These are phyloP conservation scores for Phaethon lepturus DNA, from an alignment of 2,113 vertebrate species.

Conservation along the genomic window DNA sequence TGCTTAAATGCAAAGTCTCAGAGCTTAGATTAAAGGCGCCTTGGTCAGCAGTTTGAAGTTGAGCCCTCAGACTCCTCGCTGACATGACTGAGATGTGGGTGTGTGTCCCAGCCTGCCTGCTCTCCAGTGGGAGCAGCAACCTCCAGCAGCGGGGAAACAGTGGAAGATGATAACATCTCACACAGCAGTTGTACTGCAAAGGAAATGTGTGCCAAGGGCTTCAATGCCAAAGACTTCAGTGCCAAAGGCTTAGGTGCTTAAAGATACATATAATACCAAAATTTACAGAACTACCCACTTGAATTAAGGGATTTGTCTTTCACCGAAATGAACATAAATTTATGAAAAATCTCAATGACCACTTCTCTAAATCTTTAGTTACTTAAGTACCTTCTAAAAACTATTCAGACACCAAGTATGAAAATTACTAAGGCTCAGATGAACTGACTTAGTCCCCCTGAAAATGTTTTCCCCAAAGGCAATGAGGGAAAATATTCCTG, in stretches of 20 bases:
- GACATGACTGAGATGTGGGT: neutral
- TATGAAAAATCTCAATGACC: neutral
- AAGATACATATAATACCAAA: neutral
- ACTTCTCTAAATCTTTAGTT: neutral
- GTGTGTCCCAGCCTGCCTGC: slow-evolving; percentile 20
- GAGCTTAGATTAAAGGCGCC: neutral
- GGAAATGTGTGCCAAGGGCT: neutral
- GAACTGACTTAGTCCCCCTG: neutral
- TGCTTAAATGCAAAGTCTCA: neutral
- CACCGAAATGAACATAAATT: neutral
- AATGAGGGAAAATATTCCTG: neutral
- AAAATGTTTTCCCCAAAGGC: neutral
- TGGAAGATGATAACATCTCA: slow-evolving; percentile 4
- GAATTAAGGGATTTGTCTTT: neutral
- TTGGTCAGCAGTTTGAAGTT: slow-evolving; percentile 16
- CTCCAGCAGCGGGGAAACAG: neutral
- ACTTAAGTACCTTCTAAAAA: neutral
- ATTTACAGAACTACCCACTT: neutral
- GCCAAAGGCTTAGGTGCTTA: neutral
- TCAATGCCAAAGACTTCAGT: neutral
- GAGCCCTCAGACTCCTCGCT: slow-evolving; percentile 11
- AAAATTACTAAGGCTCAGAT: neutral
- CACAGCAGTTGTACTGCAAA: neutral
- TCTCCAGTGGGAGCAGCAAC: neutral
- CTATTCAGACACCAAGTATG: neutral